Conservation (phyloP, 2,797 vertebrate genomes). For the Clarias laeviceps region DNA sequence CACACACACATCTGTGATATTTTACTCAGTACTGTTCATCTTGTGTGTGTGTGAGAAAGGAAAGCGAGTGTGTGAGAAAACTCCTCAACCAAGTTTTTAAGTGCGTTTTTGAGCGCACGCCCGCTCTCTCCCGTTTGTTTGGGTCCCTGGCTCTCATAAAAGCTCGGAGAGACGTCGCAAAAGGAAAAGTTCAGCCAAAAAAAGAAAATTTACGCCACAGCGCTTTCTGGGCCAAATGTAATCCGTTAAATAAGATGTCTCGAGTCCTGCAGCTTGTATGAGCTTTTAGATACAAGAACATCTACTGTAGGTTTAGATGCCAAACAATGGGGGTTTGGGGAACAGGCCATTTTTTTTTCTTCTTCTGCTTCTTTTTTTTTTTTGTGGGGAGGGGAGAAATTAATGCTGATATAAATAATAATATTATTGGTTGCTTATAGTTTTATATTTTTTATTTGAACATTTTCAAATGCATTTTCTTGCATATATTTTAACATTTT, state of each 20-base stretch:
- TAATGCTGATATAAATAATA: not conserved
- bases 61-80: conserved; percentile 7
- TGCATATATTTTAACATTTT: no score
- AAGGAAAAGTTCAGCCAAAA: conserved; percentile 19
- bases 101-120: conserved; percentile 26
- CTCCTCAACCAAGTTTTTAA: not conserved
- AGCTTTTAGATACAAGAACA: not conserved
- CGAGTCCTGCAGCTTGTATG: not conserved
- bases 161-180: not conserved
- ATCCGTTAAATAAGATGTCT: not conserved
- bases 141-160: conserved; percentile 23
- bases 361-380: no score
- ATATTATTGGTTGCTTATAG: no score
- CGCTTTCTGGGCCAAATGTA: not conserved
- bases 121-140: conserved; percentile 7
- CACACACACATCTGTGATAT: not conserved
- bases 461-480: no score
- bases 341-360: not conserved
- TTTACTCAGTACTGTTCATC: not conserved
- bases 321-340: not conserved
- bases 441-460: no score
- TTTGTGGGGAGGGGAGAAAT: not conserved
- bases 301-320: not conserved
- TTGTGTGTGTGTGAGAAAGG: not conserved
- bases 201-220: not conserved